phyloP scores from a whole-genome alignment of 2,113 vertebrate species.

The Callionymus lyra region DNA sequence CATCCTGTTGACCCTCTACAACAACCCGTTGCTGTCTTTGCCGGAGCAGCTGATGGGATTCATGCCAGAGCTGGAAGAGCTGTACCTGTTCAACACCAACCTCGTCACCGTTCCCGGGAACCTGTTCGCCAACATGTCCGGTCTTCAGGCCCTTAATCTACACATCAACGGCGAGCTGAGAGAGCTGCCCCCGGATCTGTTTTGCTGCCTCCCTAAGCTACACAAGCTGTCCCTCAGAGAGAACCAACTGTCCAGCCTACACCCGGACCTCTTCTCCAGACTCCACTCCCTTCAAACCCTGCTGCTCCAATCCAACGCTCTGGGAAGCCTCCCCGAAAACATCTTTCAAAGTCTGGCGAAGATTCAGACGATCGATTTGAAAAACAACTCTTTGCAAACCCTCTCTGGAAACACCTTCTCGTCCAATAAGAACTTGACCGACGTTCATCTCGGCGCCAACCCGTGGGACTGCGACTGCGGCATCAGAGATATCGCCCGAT shows the following conservation, averaged over 20 bases:
- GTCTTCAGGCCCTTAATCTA: conserved; percentile 64
- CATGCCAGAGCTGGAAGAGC: conserved; percentile 66
- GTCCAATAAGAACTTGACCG: conserved; percentile 11
- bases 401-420: conserved; percentile 52
- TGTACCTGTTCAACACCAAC: conserved; percentile 72
- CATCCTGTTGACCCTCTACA: conserved; percentile 67
- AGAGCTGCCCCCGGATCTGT: conserved; percentile 64
- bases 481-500: conserved; percentile 65
- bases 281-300: conserved; percentile 58
- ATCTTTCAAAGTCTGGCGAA: conserved; percentile 61
- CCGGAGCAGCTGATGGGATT: conserved; percentile 77
- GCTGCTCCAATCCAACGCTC: conserved; percentile 58
- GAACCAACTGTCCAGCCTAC: conserved; percentile 65
- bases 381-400: conserved; percentile 33
- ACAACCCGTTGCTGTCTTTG: conserved; percentile 73
- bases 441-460: conserved; percentile 61
- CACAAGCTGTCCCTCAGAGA: conserved; percentile 63
- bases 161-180: conserved; percentile 63
- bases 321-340: conserved; percentile 58
- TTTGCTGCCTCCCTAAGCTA: conserved; percentile 70
- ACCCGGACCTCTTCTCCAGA: conserved; percentile 63
- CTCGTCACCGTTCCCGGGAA: conserved; percentile 74
- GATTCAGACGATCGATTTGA: conserved; percentile 55
- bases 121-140: conserved; percentile 77
- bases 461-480: conserved; percentile 77